Conservation (phyloP, 2,888 invertebrate species). For the Standfussiana lucernea region DNA sequence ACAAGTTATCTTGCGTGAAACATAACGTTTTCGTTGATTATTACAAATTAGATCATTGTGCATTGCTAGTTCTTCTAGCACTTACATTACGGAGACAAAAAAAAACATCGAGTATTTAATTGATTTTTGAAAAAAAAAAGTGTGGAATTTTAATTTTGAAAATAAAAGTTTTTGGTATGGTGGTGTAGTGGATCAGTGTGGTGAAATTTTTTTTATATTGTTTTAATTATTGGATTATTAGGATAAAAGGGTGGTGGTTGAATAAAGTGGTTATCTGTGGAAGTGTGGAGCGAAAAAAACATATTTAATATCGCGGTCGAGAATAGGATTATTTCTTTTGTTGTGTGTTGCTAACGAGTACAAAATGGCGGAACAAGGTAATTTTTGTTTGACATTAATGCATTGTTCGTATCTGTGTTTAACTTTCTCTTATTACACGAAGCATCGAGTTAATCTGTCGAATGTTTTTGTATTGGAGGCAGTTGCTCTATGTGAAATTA, state of each 20-base stretch:
- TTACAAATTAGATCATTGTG: constrained; percentile 76
- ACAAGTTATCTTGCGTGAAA: constrained; percentile 69
- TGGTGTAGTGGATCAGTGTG: too few relatives aligned
- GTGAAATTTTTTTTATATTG: not conserved
- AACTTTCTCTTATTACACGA: constrained; percentile 14
- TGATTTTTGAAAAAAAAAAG: not conserved
- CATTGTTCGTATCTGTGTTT: not conserved
- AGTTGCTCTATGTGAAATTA: not conserved
- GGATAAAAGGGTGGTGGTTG: not conserved
- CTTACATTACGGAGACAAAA: constrained; percentile 9
- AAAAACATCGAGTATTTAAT: not conserved
- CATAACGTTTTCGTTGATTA: constrained; percentile 71
- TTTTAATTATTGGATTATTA: too few relatives aligned
- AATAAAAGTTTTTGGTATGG: too few relatives aligned
- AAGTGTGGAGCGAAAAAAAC: not conserved
- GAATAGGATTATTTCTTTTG: not conserved
- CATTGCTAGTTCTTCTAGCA: constrained; percentile 27
- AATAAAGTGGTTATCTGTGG: not conserved
- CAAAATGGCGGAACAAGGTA: constrained; percentile 58
- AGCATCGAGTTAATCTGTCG: not conserved
- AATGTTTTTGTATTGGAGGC: not conserved
- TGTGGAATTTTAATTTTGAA: not conserved
- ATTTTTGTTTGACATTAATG: constrained; percentile 17
- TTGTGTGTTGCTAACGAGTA: constrained; percentile 23
- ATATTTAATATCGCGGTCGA: not conserved